phyloP scores from a whole-genome alignment of 2,113 vertebrate species.

The Neolamprologus devosi region DNA sequence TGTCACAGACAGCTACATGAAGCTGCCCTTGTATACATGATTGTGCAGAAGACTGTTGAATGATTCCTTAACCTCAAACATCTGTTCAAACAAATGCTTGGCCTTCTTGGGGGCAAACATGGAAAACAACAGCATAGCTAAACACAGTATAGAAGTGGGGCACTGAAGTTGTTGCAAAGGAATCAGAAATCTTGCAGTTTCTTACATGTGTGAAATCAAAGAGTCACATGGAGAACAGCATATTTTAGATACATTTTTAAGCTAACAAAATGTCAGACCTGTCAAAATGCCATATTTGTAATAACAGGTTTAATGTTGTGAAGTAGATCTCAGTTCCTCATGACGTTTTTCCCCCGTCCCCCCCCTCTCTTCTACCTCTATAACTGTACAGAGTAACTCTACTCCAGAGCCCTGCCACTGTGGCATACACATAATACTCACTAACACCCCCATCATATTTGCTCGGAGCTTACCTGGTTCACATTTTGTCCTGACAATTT shows the following conservation, averaged over 20 bases:
- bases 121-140: not conserved
- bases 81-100: not conserved
- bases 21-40: not conserved
- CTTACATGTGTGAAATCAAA: not conserved
- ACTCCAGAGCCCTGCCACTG: not conserved
- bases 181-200: not conserved
- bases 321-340: not conserved
- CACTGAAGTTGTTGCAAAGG: not conserved
- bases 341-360: not conserved
- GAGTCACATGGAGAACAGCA: not conserved
- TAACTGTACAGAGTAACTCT: not conserved
- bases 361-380: not conserved
- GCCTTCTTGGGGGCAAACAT: not conserved
- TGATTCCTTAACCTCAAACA: not conserved
- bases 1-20: not conserved
- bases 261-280: not conserved
- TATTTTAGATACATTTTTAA: not conserved
- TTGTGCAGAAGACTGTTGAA: not conserved
- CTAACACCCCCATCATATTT: not conserved
- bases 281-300: not conserved
- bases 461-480: not conserved
- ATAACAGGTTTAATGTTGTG: not conserved
- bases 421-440: conserved; percentile 7
- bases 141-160: not conserved
- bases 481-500: conserved; percentile 30